These are phyloP conservation scores for Sitobion miscanthi DNA, from an alignment of 1,140 invertebrate species.

Conservation along the genomic window DNA sequence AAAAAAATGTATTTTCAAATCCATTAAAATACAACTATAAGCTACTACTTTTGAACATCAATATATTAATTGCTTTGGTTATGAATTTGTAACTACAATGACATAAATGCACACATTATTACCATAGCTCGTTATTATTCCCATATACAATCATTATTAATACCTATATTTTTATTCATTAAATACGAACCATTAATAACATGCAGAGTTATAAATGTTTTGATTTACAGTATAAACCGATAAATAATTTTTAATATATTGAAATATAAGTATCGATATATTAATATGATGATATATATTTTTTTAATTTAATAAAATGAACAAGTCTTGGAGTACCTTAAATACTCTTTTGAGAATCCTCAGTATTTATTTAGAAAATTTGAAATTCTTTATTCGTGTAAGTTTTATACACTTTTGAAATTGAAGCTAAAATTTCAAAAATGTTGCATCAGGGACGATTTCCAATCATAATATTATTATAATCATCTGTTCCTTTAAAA, in stretches of 20 bases:
- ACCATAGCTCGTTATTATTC: neutral
- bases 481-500: neutral
- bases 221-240: neutral
- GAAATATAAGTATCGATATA: no score
- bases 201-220: neutral
- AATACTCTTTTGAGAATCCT: neutral
- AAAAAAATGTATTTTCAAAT: no score
- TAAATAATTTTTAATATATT: neutral
- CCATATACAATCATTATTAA: neutral
- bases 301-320: neutral
- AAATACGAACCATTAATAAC: neutral
- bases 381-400: no score
- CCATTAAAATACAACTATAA: neutral
- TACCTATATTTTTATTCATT: neutral
- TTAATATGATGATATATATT: no score
- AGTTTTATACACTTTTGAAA: no score
- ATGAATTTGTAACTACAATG: neutral
- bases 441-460: neutral
- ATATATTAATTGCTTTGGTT: neutral
- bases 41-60: neutral
- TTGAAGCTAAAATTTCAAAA: neutral
- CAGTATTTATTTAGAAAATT: neutral
- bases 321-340: no score
- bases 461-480: neutral
- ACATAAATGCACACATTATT: neutral